phyloP scores from a whole-genome alignment of 2,888 invertebrate genomes.

The Anagyrus pseudococci region DNA sequence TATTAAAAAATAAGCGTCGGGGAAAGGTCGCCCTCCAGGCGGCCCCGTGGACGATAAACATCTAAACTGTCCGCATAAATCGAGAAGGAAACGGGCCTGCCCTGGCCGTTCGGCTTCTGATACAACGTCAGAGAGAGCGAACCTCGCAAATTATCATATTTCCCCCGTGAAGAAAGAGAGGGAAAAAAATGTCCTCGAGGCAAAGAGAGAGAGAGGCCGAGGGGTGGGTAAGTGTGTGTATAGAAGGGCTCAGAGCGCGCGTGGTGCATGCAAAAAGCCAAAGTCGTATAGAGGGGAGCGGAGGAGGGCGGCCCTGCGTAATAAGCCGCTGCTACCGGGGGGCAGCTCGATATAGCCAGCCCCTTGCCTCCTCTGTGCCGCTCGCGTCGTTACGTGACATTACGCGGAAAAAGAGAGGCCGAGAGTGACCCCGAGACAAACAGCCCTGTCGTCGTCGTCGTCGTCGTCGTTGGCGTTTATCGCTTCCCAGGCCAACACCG shows the following conservation, averaged over 20 bases:
- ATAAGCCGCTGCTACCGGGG: no score
- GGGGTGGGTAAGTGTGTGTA: no score
- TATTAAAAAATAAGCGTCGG: constrained; percentile 18
- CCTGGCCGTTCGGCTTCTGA: constrained; percentile 14
- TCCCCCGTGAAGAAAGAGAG: constrained; percentile 17
- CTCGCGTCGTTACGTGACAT: constrained; percentile 11
- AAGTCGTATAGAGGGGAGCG: no score
- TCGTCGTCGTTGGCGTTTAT: no score
- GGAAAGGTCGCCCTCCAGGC: constrained; percentile 2
- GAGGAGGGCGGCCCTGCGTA: no score
- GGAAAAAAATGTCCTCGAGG: neutral
- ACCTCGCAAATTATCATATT: constrained; percentile 34
- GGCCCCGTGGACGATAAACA: constrained; percentile 12
- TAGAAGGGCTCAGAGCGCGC: no score
- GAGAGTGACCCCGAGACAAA: neutral
- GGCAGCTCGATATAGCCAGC: no score
- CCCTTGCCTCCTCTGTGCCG: neutral
- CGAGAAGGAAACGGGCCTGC: constrained; percentile 10
- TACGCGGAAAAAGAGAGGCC: constrained; percentile 1
- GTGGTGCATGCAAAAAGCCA: no score
- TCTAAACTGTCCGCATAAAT: constrained; percentile 33
- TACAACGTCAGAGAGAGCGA: constrained; percentile 12
- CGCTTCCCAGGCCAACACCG: no score
- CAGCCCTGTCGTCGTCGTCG: no score
- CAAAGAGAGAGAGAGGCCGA: no score